Evolutionary conservation across 2,888 invertebrate genomes (phyloP).

Genomic region (Trissoscelio sp.): DNA sequence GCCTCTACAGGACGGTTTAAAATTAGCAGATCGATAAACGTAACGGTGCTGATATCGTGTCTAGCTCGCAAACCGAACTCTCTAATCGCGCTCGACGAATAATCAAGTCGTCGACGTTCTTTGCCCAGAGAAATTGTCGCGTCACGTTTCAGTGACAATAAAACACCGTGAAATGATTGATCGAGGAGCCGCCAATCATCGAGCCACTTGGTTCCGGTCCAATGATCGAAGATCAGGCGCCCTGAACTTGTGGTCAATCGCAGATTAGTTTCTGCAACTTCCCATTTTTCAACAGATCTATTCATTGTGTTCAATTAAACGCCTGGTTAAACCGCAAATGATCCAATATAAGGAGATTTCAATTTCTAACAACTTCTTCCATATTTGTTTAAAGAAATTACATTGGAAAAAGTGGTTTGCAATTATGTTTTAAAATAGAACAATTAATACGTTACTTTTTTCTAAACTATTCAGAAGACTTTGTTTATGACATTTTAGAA

Average conservation of each 20-base stretch:
- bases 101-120: conserved; percentile 33
- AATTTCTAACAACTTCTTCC: too few species aligned
- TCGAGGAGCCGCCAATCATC: conserved; percentile 33
- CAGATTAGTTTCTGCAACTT: too few species aligned
- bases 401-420: too few species aligned
- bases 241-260: conserved; percentile 15
- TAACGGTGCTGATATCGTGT: conserved; percentile 64
- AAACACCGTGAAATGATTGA: conserved; percentile 61
- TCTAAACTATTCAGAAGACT: too few species aligned
- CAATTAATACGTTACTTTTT: too few species aligned
- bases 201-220: conserved; percentile 46
- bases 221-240: conserved; percentile 24
- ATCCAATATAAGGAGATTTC: too few species aligned
- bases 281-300: background rate
- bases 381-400: too few species aligned
- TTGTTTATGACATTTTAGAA: too few species aligned
- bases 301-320: background rate
- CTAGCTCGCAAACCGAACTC: conserved; percentile 49
- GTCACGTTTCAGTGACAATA: conserved; percentile 70
- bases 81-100: conserved; percentile 57
- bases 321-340: background rate
- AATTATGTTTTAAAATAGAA: too few species aligned
- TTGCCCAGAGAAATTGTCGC: conserved; percentile 70
- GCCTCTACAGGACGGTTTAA: conserved; percentile 67
- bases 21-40: conserved; percentile 69